These are phyloP conservation scores for Arvicanthis niloticus DNA, from an alignment of 2,113 vertebrate species.

Conservation along the genomic window DNA sequence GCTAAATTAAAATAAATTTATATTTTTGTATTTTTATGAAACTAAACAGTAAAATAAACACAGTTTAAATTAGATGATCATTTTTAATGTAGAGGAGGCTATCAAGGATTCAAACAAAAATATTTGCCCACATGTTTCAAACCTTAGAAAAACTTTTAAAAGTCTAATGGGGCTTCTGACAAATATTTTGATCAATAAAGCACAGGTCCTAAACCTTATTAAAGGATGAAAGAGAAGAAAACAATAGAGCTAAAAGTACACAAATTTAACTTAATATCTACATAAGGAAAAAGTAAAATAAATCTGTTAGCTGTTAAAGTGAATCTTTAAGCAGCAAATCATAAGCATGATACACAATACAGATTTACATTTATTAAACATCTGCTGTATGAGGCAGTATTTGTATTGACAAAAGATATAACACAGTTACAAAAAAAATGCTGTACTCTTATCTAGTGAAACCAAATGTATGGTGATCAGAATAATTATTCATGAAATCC, in stretches of 20 bases:
- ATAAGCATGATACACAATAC: background rate
- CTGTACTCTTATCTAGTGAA: background rate
- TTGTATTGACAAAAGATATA: background rate
- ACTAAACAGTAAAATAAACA: slow-evolving; percentile 20
- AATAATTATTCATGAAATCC: slow-evolving; percentile 52
- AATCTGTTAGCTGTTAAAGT: background rate
- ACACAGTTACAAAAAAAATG: background rate
- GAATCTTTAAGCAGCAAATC: background rate
- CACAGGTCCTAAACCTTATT: slow-evolving; percentile 15
- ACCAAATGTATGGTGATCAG: background rate
- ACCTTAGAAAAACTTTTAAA: background rate
- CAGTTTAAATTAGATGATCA: slow-evolving; percentile 49
- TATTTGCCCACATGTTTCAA: background rate
- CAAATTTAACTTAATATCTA: slow-evolving; percentile 43
- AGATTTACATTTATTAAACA: slow-evolving; percentile 33
- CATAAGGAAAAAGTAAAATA: slow-evolving; percentile 35
- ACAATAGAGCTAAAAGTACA: background rate
- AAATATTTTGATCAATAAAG: slow-evolving; percentile 23
- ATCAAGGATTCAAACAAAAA: slow-evolving; percentile 27
- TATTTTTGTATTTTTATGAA: slow-evolving; percentile 24
- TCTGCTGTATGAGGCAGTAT: background rate
- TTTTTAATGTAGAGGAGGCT: slow-evolving; percentile 21
- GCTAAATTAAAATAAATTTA: slow-evolving; percentile 1
- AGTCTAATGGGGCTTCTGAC: background rate
- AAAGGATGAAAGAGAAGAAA: slow-evolving; percentile 7